phyloP scores from a whole-genome alignment of 2,113 vertebrate species.

The Psilopogon haemacephalus region DNA sequence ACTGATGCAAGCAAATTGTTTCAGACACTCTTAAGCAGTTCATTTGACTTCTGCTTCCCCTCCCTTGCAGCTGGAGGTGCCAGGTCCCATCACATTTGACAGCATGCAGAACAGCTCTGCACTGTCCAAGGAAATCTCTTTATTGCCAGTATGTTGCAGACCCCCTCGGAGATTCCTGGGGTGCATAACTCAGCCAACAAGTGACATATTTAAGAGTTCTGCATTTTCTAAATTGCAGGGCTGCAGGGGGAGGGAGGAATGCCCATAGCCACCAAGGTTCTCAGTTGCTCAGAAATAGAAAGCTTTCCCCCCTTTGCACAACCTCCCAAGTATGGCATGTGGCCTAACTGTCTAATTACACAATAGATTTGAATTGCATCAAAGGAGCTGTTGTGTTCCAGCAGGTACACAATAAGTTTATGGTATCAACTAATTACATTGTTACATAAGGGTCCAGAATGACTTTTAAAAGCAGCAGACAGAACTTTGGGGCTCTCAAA shows the following conservation, averaged over 20 bases:
- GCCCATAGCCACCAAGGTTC: background rate
- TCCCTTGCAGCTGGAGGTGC: background rate
- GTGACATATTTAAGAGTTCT: background rate
- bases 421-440: background rate
- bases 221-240: background rate
- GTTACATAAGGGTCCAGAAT: conserved; percentile 19
- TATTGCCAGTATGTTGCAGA: background rate
- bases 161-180: background rate
- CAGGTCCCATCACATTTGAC: background rate
- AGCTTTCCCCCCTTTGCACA: background rate
- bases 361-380: conserved; percentile 7
- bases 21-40: background rate
- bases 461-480: conserved; percentile 2
- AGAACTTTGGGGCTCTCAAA: background rate
- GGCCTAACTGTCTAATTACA: conserved; percentile 28
- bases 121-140: background rate
- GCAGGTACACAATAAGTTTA: conserved; percentile 41
- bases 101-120: background rate
- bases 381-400: conserved; percentile 40
- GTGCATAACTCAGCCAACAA: background rate
- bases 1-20: background rate
- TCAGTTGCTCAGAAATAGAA: background rate
- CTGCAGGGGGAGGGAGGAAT: background rate
- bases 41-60: background rate
- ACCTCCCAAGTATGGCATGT: background rate